Percentiles rank a stretch among this genome's conserved stretches.
Conservation (phyloP, 2,113 vertebrate species). For the Oplegnathus fasciatus region DNA sequence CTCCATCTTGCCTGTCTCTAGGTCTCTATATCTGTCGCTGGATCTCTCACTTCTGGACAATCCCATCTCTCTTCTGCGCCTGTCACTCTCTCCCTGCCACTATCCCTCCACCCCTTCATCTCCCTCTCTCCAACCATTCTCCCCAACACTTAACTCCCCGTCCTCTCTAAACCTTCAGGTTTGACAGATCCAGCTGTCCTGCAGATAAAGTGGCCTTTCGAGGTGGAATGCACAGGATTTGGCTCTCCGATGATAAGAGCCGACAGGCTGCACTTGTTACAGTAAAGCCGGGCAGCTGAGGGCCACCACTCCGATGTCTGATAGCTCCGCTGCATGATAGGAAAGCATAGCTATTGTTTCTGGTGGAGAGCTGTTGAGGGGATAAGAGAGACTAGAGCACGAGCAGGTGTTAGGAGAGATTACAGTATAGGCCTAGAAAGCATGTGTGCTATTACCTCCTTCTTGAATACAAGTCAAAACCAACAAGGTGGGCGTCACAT, state of each 20-base stretch:
- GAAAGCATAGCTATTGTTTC: slow-evolving; percentile 73
- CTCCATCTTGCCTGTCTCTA: slow-evolving; percentile 42
- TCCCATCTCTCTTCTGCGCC: slow-evolving; percentile 50
- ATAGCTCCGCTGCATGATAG: slow-evolving; percentile 58
- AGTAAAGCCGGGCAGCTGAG: background rate
- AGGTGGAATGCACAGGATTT: slow-evolving; percentile 62
- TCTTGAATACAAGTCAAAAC: slow-evolving; percentile 76
- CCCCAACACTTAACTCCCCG: slow-evolving; percentile 15
- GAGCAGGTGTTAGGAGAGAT: slow-evolving; percentile 77
- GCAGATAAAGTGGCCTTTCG: slow-evolving; percentile 48
- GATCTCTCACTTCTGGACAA: slow-evolving; percentile 59
- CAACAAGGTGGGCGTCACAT: slow-evolving; percentile 70
- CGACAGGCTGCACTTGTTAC: slow-evolving; percentile 26
- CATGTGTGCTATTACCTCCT: slow-evolving; percentile 34
- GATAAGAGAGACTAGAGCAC: slow-evolving; percentile 64
- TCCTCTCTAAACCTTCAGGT: slow-evolving; percentile 15
- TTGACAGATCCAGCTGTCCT: slow-evolving; percentile 27
- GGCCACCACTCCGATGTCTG: slow-evolving; percentile 31
- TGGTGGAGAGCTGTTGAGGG: slow-evolving; percentile 42
- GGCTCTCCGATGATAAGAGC: slow-evolving; percentile 52
- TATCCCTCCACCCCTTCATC: background rate
- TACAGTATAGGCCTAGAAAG: slow-evolving; percentile 42
- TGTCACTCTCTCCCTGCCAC: background rate
- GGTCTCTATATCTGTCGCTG: slow-evolving; percentile 36
- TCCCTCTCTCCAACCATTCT: background rate